Base-by-base conservation (phyloP, 2,888 invertebrate species). In the Mesochorus sp. region DNA sequence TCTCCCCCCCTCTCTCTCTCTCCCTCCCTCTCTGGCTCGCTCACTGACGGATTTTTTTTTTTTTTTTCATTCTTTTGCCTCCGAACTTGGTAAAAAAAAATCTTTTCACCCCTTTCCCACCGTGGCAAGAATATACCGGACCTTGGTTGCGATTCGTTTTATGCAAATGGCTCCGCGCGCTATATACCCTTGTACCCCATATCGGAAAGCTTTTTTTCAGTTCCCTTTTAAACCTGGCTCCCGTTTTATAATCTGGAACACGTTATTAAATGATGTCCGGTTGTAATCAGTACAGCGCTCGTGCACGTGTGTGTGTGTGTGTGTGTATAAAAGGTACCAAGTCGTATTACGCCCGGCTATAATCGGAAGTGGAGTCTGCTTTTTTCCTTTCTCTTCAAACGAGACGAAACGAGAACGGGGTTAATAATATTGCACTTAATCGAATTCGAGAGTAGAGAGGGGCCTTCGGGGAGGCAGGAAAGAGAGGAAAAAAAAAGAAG, bases 91-190 rank as follows among this genome's bases (percentile, higher is more conserved):
- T 14, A 19, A 55, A 12, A 4, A 64, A 72, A 73, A 64, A 79
- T 62, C 64, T 71, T 39, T 17, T 59, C 42, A n/a, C 19, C 53
- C 61, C 55, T 17, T 49, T 55, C 49, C 21, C 24, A 34, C 34
- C 57, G 28, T 28, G 19, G 66, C 26, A 51, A n/a, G 61, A 55
- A 67, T 19, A 49, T 42, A n/a, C 31, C 39, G 68, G 71, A 76
- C 74, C 42, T 42, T 59, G 72, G 74, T 79, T 72, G 76, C 72
- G 76, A 72, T 79, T 80, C 76, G 79, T 67, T 78, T 79, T 79
- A 81, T 80, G 81, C 81, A 81, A 80, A 81, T 81, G 73, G 73
- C 53, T 8, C 17, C 34, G 34, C 49, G 71, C 53, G 39, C 34
- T 42, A 21, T 44, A 28, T 10, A 17, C 26, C 42, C 42, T 34